These are phyloP conservation scores for Phrynosoma blainvillii DNA, from an alignment of 2,113 vertebrate species.

Conservation along the genomic window DNA sequence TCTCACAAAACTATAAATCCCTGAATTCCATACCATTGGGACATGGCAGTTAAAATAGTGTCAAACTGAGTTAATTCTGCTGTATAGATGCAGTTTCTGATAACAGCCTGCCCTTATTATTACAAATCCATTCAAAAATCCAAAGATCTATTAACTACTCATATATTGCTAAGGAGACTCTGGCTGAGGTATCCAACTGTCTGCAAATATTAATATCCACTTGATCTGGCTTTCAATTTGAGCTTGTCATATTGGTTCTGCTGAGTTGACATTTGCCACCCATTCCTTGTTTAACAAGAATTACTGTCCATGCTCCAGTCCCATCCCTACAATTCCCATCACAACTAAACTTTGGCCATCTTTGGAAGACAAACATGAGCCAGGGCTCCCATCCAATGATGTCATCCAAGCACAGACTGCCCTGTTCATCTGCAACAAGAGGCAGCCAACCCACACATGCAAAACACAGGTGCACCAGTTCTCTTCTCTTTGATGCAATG, in stretches of 20 bases:
- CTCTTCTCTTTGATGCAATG: background rate
- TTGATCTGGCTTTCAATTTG: rapidly evolving
- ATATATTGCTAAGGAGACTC: conserved; percentile 35
- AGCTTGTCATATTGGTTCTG: conserved; percentile 22
- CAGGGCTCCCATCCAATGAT: too few relatives aligned
- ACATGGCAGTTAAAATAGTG: too few relatives aligned
- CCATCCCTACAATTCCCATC: background rate
- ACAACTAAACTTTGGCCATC: background rate
- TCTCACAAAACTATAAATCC: too few relatives aligned
- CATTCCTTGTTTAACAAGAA: background rate
- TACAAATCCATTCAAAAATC: conserved; percentile 41
- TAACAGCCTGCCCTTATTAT: background rate
- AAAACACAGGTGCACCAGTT: background rate
- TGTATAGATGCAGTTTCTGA: too few relatives aligned
- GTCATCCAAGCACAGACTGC: background rate
- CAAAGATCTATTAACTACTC: background rate
- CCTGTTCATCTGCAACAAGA: background rate
- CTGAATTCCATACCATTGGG: too few relatives aligned
- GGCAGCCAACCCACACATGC: background rate
- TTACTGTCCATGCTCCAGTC: background rate
- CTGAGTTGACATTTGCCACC: background rate
- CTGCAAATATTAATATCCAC: background rate
- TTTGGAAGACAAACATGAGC: background rate
- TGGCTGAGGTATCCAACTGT: conserved; percentile 6
- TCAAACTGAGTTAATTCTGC: too few relatives aligned